Percentiles rank a stretch among this genome's conserved stretches.
phyloP scores from a whole-genome alignment of 1,140 invertebrate species.

The Zaprionus kolodkinae region DNA sequence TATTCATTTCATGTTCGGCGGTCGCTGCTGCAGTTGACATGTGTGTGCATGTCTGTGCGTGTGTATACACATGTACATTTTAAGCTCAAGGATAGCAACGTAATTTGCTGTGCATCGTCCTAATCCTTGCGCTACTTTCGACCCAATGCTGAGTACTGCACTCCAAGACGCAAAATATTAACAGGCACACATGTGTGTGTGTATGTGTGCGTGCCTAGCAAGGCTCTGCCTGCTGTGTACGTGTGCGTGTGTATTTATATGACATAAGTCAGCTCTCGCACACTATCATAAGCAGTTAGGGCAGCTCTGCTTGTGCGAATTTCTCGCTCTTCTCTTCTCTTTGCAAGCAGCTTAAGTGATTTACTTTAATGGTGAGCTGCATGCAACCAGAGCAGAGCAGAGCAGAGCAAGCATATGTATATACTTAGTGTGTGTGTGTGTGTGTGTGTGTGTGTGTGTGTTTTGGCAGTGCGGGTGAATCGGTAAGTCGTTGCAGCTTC shows the following conservation, averaged over 20 bases:
- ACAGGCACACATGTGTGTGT: constrained; percentile 29
- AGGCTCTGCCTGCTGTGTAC: constrained; percentile 3
- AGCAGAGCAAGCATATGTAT: neutral
- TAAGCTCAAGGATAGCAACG: constrained; percentile 60
- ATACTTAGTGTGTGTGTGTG: neutral
- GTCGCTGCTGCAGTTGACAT: constrained; percentile 22
- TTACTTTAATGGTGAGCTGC: constrained; percentile 58
- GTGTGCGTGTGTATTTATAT: neutral
- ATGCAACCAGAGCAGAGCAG: neutral
- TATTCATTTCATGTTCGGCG: constrained; percentile 8
- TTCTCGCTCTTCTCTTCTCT: constrained; percentile 62
- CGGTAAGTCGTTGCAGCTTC: constrained; percentile 52
- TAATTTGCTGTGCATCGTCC: constrained; percentile 66
- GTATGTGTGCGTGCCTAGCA: neutral
- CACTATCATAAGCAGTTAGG: constrained; percentile 17
- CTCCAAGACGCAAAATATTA: constrained; percentile 51
- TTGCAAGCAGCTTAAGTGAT: constrained; percentile 73
- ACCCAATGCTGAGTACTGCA: constrained; percentile 69
- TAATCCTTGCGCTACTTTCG: constrained; percentile 75
- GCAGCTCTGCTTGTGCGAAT: constrained; percentile 36
- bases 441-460: neutral
- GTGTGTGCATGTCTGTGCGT: neutral
- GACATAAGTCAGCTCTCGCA: constrained; percentile 25
- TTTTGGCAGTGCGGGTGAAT: constrained; percentile 10
- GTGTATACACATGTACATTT: constrained; percentile 7